Conservation (phyloP, 2,113 vertebrate genomes). For the Oncorhynchus kisutch region DNA sequence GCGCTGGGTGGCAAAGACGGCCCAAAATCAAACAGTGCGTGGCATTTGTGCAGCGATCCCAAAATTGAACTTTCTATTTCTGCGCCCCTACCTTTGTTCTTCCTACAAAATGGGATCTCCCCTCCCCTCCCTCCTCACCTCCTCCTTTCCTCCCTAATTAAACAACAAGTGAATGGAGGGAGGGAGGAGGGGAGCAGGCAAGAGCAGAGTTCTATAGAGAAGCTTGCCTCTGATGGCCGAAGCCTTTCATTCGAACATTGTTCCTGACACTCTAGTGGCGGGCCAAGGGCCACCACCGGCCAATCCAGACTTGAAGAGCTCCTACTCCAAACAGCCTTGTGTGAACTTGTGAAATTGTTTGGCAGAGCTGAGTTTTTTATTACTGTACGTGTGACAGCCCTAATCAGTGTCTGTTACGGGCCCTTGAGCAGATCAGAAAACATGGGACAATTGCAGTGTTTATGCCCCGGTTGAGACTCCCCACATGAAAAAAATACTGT, state of each 20-base stretch:
- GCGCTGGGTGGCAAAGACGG: no score
- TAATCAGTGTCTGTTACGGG: constrained; percentile 29
- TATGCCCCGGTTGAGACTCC: not conserved
- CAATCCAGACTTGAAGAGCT: constrained; percentile 26
- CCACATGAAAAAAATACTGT: no score
- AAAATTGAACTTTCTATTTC: constrained; percentile 63
- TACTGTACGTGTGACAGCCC: constrained; percentile 34
- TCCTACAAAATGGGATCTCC: constrained; percentile 38
- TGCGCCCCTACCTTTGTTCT: constrained; percentile 54
- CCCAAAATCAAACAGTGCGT: constrained; percentile 47
- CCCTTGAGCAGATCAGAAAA: constrained; percentile 16
- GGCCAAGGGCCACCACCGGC: constrained; percentile 5
- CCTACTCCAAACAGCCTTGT: not conserved
- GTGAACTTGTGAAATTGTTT: constrained; percentile 20
- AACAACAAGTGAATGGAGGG: constrained; percentile 42
- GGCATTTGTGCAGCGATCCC: constrained; percentile 58
- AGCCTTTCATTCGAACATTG: constrained; percentile 23
- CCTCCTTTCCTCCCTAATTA: constrained; percentile 57
- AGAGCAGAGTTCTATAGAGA: constrained; percentile 29
- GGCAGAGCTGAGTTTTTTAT: constrained; percentile 22
- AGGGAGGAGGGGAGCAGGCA: constrained; percentile 18
- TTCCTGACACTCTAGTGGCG: constrained; percentile 4
- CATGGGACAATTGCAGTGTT: constrained; percentile 24
- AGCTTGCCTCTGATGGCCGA: constrained; percentile 25
- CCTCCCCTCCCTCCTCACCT: constrained; percentile 40